Evolutionary conservation across 1,140 invertebrate genomes (phyloP).

Genomic region (Cecropterus lyciades): DNA sequence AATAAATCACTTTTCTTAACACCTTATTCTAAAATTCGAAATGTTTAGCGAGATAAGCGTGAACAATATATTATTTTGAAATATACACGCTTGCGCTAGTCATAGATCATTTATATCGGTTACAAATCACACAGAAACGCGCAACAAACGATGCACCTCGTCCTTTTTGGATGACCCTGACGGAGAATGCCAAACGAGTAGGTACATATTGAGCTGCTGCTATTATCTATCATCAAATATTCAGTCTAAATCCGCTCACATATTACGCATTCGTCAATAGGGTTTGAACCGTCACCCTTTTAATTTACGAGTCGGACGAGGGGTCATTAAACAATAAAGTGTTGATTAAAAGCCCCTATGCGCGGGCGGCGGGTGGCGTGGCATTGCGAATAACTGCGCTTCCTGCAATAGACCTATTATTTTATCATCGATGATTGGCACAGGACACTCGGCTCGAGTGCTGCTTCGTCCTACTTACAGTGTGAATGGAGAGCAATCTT

Average conservation of each 20-base stretch:
- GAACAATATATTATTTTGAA: constrained; percentile 30
- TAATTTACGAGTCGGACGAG: constrained; percentile 80
- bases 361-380: constrained; percentile 58
- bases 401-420: constrained; percentile 77
- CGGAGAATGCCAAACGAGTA: constrained; percentile 25
- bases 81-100: constrained; percentile 20
- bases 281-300: constrained; percentile 81
- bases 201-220: constrained; percentile 30
- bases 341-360: constrained; percentile 84
- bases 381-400: constrained; percentile 76
- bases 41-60: constrained; percentile 24
- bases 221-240: constrained; percentile 73
- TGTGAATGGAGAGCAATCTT: constrained; percentile 26
- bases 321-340: constrained; percentile 84
- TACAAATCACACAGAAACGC: constrained; percentile 21
- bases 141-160: constrained; percentile 11
- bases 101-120: constrained; percentile 33
- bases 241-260: constrained; percentile 71
- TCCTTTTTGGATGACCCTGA: constrained; percentile 25
- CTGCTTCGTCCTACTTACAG: constrained; percentile 42
- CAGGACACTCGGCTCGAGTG: constrained; percentile 39
- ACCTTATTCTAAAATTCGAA: constrained; percentile 11
- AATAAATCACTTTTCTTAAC: constrained; percentile 15
- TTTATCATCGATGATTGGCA: constrained; percentile 82
- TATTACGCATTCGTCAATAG: constrained; percentile 80